Evolutionary conservation across 2,113 vertebrate species (phyloP), one percentile per base, ranked within the genome.

Genomic region (Carassius auratus): DNA sequence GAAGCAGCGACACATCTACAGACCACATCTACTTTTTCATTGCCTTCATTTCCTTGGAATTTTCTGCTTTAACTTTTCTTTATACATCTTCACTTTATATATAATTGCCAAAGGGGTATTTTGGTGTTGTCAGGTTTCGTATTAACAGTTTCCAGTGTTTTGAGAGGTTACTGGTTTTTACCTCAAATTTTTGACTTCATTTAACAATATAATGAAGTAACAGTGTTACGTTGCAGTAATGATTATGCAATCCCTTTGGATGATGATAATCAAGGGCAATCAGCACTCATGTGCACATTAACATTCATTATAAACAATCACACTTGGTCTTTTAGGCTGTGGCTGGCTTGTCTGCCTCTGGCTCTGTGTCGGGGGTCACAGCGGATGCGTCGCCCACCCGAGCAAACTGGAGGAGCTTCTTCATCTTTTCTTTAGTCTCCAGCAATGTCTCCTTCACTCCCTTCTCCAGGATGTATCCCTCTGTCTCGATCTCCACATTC

Each of bases 391-490:
- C 81, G 68, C 50, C 92, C 66, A 93, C 93, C 87, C 93, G 92
- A 9, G 52, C 91, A 1, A 92, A 77, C 87, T 92, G 92, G 0
- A 94, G 73, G 30, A 94, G 42, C 76, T 74, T 76, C 52, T 92
- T 88, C 64, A 87, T 75, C 5, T 80, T 76, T 57, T 69, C 84
- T 89, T 91, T 93, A 3, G 86, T 66, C 2, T 93, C 92, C 76
- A 92, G 91, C 8, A 95, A 59, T 80, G 93, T 96, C 84, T 95
- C 95, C 88, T 93, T 95, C 81, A 96, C 86, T 26, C 93, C 93
- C 78, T 95, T 92, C 71, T 96, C 94, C 88, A 97, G 89, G 68
- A 97, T 90, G 84, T 95, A 97, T 57, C 96, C 96, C 84, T 95
- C 95, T 3, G 95, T 93, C 71, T 96, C 95, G 0, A 83, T 91